A percentile compares a stretch with the other conserved stretches of the same genome.
Evolutionary conservation across 2,113 vertebrate species (phyloP).

Genomic region (Emydura subglobosa): DNA sequence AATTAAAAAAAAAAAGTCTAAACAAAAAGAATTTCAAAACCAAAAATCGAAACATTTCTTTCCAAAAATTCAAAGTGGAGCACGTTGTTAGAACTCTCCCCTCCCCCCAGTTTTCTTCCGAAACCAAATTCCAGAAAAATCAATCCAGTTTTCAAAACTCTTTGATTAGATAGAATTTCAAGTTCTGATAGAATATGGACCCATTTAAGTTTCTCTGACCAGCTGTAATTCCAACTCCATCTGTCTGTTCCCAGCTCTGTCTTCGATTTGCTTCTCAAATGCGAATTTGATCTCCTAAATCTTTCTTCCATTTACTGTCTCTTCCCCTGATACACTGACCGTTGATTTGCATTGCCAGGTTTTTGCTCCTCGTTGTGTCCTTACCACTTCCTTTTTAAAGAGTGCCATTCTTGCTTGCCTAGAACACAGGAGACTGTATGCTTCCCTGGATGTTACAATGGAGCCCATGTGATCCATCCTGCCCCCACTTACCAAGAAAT

Average conservation of each 20-base stretch:
- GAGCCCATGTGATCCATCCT: neutral
- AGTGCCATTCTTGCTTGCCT: neutral
- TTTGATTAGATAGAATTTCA: neutral
- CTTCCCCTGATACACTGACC: neutral
- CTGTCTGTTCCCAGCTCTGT: neutral
- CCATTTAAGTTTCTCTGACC: neutral
- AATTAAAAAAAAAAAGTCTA: neutral
- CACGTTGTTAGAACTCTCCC: neutral
- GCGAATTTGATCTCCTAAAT: neutral
- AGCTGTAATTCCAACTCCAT: neutral
- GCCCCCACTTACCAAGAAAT: neutral
- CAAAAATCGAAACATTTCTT: neutral
- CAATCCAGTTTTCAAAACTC: neutral
- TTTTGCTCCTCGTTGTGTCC: neutral
- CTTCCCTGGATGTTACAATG: neutral
- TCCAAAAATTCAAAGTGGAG: neutral
- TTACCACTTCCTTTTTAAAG: neutral
- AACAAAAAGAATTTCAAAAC: neutral
- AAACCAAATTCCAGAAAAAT: neutral
- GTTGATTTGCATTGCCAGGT: neutral
- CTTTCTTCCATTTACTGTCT: neutral
- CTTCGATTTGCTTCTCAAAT: neutral
- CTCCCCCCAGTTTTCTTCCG: neutral
- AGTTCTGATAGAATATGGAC: neutral
- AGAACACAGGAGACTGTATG: neutral